Evolutionary conservation across 2,113 vertebrate species (phyloP).

Genomic region (Charadrius vociferus): DNA sequence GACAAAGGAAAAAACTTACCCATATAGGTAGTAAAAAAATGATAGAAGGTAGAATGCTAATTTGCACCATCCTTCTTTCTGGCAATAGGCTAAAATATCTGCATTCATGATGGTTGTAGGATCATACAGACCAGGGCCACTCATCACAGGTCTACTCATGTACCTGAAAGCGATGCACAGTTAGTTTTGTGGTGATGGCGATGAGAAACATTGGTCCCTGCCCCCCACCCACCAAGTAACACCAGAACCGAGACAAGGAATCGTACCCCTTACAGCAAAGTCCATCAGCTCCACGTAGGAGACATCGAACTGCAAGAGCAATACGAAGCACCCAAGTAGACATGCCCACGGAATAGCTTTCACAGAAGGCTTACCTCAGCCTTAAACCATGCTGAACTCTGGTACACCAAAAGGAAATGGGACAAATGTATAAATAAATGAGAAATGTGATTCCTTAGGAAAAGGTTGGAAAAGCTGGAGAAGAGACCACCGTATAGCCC

Average conservation of each 20-base stretch:
- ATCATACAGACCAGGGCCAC: slow-evolving; percentile 94
- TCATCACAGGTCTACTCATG: slow-evolving; percentile 97
- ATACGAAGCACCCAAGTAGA: neutral
- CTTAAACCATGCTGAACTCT: neutral
- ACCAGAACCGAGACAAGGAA: neutral
- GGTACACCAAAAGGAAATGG: neutral
- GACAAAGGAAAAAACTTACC: slow-evolving; percentile 75
- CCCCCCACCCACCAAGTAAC: neutral
- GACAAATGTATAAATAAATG: neutral
- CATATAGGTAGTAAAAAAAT: slow-evolving; percentile 99
- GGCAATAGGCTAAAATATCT: slow-evolving; percentile 97
- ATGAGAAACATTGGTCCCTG: neutral
- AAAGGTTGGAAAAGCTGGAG: neutral
- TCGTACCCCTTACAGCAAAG: neutral
- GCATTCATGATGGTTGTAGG: slow-evolving; percentile 99
- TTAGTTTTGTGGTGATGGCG: neutral
- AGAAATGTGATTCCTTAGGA: neutral
- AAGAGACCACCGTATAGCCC: neutral
- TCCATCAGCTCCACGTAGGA: neutral
- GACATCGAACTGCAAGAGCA: no score
- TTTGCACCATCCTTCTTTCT: slow-evolving; percentile 99
- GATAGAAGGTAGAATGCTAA: slow-evolving; percentile 98
- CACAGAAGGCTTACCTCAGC: neutral
- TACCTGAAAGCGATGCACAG: slow-evolving; percentile 81
- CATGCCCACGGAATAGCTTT: accelerated